These are phyloP conservation scores for Sinonovacula constricta DNA, from an alignment of 1,140 invertebrate species.

Conservation along the genomic window DNA sequence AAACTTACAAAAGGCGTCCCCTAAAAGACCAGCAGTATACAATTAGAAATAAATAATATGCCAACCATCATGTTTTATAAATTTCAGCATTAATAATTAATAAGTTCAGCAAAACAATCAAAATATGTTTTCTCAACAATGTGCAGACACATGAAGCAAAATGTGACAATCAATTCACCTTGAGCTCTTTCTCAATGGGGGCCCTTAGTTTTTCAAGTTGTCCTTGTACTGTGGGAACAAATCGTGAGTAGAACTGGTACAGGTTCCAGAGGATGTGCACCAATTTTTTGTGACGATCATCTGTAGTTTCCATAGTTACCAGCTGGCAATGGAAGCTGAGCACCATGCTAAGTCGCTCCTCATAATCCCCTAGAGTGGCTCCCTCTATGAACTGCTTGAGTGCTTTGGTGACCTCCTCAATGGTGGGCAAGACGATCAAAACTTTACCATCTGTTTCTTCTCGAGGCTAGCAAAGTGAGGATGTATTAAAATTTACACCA, in stretches of 20 bases:
- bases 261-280: constrained; percentile 89
- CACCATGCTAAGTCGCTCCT: constrained; percentile 88
- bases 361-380: constrained; percentile 90
- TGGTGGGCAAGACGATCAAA: no score
- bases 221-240: constrained; percentile 82
- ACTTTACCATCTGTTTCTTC: no score
- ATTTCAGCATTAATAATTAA: no score
- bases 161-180: constrained; percentile 76
- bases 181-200: constrained; percentile 94
- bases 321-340: constrained; percentile 88
- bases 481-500: no score
- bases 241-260: constrained; percentile 91
- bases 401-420: constrained; percentile 77
- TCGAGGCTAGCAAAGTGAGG: no score
- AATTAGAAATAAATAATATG: no score
- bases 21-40: no score
- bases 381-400: constrained; percentile 92
- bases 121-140: not conserved
- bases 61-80: no score
- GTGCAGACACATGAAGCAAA: not conserved
- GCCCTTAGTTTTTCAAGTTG: constrained; percentile 82
- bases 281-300: constrained; percentile 48
- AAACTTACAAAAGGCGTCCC: no score
- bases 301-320: constrained; percentile 80
- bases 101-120: no score